Percentiles rank a stretch among this genome's conserved stretches.
phyloP scores from a whole-genome alignment of 2,888 invertebrate genomes.

The Kuschelorhynchus macadamiae region DNA sequence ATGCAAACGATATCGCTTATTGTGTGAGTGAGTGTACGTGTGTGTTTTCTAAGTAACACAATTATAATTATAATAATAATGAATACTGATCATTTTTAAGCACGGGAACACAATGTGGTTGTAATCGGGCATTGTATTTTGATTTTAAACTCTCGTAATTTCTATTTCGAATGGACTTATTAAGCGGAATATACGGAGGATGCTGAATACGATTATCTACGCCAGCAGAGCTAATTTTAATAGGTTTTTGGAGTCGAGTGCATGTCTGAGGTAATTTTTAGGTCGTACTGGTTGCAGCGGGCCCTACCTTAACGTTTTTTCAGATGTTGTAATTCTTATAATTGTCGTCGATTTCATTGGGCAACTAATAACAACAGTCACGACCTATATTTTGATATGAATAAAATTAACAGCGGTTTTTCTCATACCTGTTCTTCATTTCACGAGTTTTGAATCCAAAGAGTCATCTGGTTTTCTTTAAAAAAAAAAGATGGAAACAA shows the following conservation, averaged over 20 bases:
- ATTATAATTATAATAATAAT: conserved; percentile 42
- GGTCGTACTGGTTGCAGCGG: conserved; percentile 20
- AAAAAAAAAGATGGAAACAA: no score
- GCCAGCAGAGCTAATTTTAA: conserved; percentile 34
- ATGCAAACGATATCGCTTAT: conserved; percentile 26
- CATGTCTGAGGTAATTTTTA: conserved; percentile 33
- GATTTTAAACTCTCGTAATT: conserved; percentile 38
- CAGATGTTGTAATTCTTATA: conserved; percentile 25
- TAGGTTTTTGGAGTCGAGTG: conserved; percentile 27
- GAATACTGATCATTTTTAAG: conserved; percentile 40
- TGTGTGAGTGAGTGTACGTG: conserved; percentile 37
- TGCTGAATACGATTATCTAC: conserved; percentile 33
- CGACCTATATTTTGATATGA: background rate
- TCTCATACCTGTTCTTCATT: no score
- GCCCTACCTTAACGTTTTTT: conserved; percentile 38
- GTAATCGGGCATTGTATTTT: conserved; percentile 46
- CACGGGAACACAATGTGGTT: conserved; percentile 38
- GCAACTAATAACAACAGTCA: conserved; percentile 6
- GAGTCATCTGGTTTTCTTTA: no score
- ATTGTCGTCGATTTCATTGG: conserved; percentile 20
- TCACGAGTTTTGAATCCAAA: no score
- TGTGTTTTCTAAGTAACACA: conserved; percentile 40
- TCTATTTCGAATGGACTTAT: conserved; percentile 34
- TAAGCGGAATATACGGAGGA: conserved; percentile 32
- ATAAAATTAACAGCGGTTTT: no score